A percentile compares a stretch with the other conserved stretches of the same genome.
Conservation (phyloP, 2,888 invertebrate species). For the Argyresthia goedartella region DNA sequence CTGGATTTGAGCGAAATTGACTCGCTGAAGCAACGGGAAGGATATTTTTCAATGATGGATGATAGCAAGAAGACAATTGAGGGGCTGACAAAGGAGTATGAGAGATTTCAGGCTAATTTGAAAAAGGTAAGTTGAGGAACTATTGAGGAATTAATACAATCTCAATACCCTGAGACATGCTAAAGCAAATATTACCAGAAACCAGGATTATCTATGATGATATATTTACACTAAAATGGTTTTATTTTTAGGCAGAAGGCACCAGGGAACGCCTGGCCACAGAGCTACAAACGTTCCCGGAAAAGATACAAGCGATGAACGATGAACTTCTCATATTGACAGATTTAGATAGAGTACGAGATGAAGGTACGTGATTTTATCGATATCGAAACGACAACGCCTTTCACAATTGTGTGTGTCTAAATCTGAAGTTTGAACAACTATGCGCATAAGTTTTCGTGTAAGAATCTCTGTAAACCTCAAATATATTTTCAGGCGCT, state of each 20-base stretch:
- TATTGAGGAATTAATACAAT: too few relatives aligned
- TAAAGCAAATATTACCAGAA: background rate
- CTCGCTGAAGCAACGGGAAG: conserved; percentile 55
- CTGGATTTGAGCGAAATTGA: conserved; percentile 72
- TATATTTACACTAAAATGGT: background rate
- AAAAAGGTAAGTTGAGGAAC: conserved; percentile 52
- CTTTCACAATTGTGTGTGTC: too few relatives aligned
- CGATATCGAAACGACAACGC: too few relatives aligned
- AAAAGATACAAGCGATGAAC: conserved; percentile 75
- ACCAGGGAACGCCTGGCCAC: conserved; percentile 59
- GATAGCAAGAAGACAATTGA: conserved; percentile 64
- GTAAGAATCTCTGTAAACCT: background rate
- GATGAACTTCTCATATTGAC: conserved; percentile 72
- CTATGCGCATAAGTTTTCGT: background rate
- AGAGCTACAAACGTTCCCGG: conserved; percentile 76
- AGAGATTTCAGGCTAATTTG: conserved; percentile 73
- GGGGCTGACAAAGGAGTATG: conserved; percentile 53
- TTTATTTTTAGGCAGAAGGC: conserved; percentile 39
- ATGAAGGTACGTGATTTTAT: conserved; percentile 48
- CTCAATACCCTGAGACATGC: background rate
- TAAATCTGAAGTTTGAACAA: too few relatives aligned
- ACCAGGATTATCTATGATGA: background rate
- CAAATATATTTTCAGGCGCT: conserved; percentile 31
- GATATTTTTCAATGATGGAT: conserved; percentile 47
- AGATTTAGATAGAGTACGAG: conserved; percentile 72